Evolutionary conservation across 2,113 vertebrate species (phyloP).

Genomic region (Numenius arquata): DNA sequence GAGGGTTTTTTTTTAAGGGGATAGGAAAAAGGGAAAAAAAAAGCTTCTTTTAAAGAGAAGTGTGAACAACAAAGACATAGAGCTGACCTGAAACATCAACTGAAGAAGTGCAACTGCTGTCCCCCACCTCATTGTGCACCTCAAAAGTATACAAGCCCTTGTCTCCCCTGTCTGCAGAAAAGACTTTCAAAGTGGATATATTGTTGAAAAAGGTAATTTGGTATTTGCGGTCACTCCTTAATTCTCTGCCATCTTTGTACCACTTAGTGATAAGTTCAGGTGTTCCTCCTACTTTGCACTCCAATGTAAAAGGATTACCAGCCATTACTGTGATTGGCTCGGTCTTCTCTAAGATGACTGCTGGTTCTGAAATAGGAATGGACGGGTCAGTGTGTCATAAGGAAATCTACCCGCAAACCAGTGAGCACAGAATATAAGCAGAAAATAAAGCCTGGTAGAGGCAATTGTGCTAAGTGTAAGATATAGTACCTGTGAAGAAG

Average conservation of each 20-base stretch:
- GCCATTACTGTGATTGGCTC: conserved; percentile 92
- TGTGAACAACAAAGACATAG: background rate
- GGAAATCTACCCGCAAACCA: background rate
- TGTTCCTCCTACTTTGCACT: conserved; percentile 90
- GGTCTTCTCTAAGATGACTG: conserved; percentile 90
- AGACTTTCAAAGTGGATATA: conserved; percentile 87
- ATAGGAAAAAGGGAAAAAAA: background rate
- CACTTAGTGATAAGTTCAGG: conserved; percentile 92
- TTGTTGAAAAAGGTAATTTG: conserved; percentile 90
- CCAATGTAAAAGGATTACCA: conserved; percentile 88
- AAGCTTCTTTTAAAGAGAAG: background rate
- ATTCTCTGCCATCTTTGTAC: conserved; percentile 92
- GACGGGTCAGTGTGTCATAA: background rate
- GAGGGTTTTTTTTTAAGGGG: background rate
- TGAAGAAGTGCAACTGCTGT: conserved; percentile 90
- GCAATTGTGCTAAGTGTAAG: background rate
- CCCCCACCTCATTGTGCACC: conserved; percentile 93
- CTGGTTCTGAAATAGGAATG: conserved; percentile 88
- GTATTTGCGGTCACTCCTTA: conserved; percentile 87
- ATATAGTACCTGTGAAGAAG: background rate
- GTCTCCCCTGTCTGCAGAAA: conserved; percentile 86
- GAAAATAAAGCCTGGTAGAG: background rate
- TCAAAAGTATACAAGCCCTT: conserved; percentile 91
- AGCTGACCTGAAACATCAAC: conserved; percentile 91
- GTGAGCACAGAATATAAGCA: background rate